Percentiles rank a stretch among this genome's conserved stretches.
phyloP scores from a whole-genome alignment of 2,797 vertebrate species.

The Peromyscus nudipes region DNA sequence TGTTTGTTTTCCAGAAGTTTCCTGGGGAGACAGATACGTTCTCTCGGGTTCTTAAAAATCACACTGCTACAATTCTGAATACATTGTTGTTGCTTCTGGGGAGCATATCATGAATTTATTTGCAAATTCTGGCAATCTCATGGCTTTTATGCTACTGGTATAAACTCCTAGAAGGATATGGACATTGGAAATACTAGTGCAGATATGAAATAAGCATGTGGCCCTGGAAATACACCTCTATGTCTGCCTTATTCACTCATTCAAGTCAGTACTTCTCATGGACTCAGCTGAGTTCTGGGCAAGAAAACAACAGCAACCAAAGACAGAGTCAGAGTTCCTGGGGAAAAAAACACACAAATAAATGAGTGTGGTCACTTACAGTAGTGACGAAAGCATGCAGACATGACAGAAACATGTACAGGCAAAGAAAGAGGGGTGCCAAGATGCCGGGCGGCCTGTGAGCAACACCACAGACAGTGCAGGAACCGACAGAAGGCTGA shows the following conservation, averaged over 20 bases:
- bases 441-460: neutral
- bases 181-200: neutral
- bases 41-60: neutral
- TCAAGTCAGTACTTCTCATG: neutral
- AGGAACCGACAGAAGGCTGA: neutral
- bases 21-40: neutral
- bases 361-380: neutral
- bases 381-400: neutral
- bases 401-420: neutral
- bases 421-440: neutral
- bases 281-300: neutral
- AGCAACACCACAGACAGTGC: neutral
- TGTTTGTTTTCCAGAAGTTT: constrained; percentile 35
- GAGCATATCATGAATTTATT: neutral
- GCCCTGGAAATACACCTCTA: neutral
- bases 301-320: neutral
- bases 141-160: neutral
- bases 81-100: neutral
- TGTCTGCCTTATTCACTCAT: constrained; percentile 41
- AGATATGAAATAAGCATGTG: neutral
- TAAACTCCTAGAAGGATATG: neutral
- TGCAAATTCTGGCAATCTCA: neutral
- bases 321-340: neutral
- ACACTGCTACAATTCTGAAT: neutral
- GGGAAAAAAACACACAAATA: neutral